Base-by-base conservation (phyloP, 1,140 invertebrate genomes). In the Bombus sibiricus region DNA sequence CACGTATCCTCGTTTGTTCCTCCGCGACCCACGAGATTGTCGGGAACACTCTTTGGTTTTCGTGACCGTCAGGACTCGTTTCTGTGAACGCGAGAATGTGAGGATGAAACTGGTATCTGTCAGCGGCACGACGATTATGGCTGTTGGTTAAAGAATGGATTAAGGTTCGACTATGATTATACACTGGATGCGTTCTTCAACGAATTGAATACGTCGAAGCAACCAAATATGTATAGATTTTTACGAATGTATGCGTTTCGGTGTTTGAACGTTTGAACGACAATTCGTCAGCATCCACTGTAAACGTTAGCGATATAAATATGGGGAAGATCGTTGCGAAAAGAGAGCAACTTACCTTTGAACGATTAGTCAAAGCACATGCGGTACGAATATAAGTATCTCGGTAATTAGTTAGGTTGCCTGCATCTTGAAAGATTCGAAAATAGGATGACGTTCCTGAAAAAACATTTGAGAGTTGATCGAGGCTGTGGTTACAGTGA, bases 1-100 rank as follows among this genome's bases (percentile, higher is more conserved):
- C 85, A 90, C 86, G 81, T 83, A 83, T 81, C 53, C 32, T 37
- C 73, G 81, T 83, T 76, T 88, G 72, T 81, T 87, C 81, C 71
- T 86, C 66, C 57, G 75, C 74, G 69, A 83, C 28, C 34, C 68
- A 22, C 25, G 71, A 41, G 39, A 41, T 41, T 13, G 8, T 43
- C 39, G 13, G 5, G 28, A 41, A 15, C 28, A 6, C 6, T 10
- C 12, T 18, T 41, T 10, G 39, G 8, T 74, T 32, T 59, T 59
- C 75, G 57, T 77, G 75, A 57, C 53, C 75, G 34, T 32, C 72
- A 15, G 22, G 1, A 22, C 43, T 75, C 43, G 73, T 75, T 75
- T 28, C 41, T 13, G 32, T 57, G 47, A 37, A 75, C 32, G 4
- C 25, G 25, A 41, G 22, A 28, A 68, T 25, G 69, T 15, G 39